Evolutionary conservation across 1,140 invertebrate genomes (phyloP), one percentile per base, ranked within the genome.

Genomic region (Helicoverpa armigera): DNA sequence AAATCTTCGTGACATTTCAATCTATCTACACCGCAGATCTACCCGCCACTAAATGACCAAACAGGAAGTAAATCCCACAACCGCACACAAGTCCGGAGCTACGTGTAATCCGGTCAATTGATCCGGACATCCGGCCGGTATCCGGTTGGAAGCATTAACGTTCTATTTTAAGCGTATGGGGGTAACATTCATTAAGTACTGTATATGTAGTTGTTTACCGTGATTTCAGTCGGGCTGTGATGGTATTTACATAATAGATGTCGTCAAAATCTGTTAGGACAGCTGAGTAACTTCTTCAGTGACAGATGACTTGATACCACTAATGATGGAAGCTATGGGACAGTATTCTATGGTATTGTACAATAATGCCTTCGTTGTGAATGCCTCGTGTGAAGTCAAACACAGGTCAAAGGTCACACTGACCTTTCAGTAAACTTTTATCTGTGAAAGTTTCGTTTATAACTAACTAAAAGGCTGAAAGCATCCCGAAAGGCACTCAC

Each of bases 41-140:
- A 16, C 63, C 18, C 9, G 3, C 18, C 58, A 13, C 13, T 31
- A 16, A 69, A 69, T 70, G 5, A 13, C 50, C 18, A 70, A 65
- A 70, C 67, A 9, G 67, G 67, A 70, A 54, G 48, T 14, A 31
- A 70, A 70, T 70, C 67, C 67, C 67, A 16, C 67, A 70, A 70
- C 67, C 67, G 50, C 50, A 70, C 53, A 48, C 43, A 70, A 70
- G 50, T 53, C 67, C 50, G 12, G 14, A 53, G 67, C 50, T 70
- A 53, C 50, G 23, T 31, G 12, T 70, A 70, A 70, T 70, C 67
- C 67, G 67, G 63, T 50, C 43, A 9, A 70, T 70, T 70, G 67
- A 53, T 72, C 69, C 69, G 69, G 69, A 72, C 14, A 53, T 72
- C 69, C 69, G 69, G 69, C 63, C 35, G 9, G 63, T 50, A 69